Evolutionary conservation across 92 coral and sea anemone species (phyloP).

Genomic region (Blastomussa wellsi): DNA sequence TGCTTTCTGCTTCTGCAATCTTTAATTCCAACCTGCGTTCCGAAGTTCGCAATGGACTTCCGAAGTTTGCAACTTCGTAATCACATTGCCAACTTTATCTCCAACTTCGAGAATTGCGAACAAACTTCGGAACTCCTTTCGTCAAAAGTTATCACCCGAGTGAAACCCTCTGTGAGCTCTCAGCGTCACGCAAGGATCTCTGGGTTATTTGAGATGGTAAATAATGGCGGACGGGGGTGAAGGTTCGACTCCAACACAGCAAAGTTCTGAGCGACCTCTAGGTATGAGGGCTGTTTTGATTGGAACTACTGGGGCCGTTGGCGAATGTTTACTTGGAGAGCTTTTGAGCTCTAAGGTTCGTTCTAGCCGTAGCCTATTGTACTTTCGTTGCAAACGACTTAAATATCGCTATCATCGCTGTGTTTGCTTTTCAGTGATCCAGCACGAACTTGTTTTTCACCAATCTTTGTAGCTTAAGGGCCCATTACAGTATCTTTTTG

Average conservation of each 20-base stretch:
- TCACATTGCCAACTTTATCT: too few relatives aligned
- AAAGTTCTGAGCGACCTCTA: slow-evolving; percentile 26
- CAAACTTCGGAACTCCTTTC: too few relatives aligned
- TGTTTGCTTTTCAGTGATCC: not conserved
- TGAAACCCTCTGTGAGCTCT: too few relatives aligned
- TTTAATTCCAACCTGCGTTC: too few relatives aligned
- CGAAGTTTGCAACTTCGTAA: too few relatives aligned
- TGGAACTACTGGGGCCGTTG: slow-evolving; percentile 93
- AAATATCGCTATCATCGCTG: not conserved
- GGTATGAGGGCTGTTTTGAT: slow-evolving; percentile 84
- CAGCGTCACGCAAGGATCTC: slow-evolving; percentile 30
- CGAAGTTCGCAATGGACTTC: too few relatives aligned
- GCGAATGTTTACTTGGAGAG: slow-evolving; percentile 86
- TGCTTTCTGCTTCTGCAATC: too few relatives aligned
- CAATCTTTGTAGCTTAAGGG: not conserved
- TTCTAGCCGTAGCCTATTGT: not conserved
- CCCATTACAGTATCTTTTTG: too few relatives aligned
- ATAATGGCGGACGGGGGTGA: slow-evolving; percentile 41
- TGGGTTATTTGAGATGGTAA: not conserved
- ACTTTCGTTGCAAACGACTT: not conserved
- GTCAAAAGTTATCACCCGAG: too few relatives aligned
- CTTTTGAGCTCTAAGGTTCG: slow-evolving; percentile 84
- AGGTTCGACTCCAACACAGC: not conserved
- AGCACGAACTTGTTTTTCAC: not conserved
- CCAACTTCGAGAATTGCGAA: too few relatives aligned